Evolutionary conservation across 2,888 invertebrate genomes (phyloP), one percentile per base, ranked within the genome.

Genomic region (Xanthostigma xanthostigma): DNA sequence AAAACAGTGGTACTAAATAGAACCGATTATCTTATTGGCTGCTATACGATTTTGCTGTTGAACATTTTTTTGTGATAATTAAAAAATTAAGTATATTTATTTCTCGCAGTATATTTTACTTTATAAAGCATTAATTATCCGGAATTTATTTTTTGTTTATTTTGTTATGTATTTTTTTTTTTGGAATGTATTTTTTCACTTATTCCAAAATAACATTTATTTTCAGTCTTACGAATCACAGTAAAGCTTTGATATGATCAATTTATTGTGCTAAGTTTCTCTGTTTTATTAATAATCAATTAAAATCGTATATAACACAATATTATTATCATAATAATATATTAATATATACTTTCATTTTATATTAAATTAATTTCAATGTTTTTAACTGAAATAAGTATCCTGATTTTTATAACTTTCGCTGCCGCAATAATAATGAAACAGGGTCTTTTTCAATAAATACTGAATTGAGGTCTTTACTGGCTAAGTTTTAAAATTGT

Each of bases 171-270:
- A 27, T 27, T 27, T 27, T 27, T 27, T 27, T 27, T 27, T 27
- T 27, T 27, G 27, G 27, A 27, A 27, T 27, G 27, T 27, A 27
- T 27, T 27, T 27, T 42, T 27, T 13, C 12, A 42, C 12, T 33
- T 11, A 27, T 64, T 63, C 64, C 64, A 65, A 66, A 67, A 67
- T 65, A 66, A 67, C 66, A 63, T 27, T 64, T 66, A 66, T 67
- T 66, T 64, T 71, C 71, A 71, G 71, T 71, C 71, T 71, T 71
- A 63, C 66, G 65, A 70, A 71, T 71, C 71, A 70, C 70, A 71
- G 70, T 69, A 66, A 70, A 70, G 70, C 70, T 69, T 70, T 70
- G 71, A 71, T 71, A 71, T 70, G 70, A 68, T 66, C 64, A 68
- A 66, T 67, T 68, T 68, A 68, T 68, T 68, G 68, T 68, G 68